These are phyloP conservation scores for Kryptopterus vitreolus DNA, from an alignment of 2,797 vertebrate genomes.

Conservation along the genomic window DNA sequence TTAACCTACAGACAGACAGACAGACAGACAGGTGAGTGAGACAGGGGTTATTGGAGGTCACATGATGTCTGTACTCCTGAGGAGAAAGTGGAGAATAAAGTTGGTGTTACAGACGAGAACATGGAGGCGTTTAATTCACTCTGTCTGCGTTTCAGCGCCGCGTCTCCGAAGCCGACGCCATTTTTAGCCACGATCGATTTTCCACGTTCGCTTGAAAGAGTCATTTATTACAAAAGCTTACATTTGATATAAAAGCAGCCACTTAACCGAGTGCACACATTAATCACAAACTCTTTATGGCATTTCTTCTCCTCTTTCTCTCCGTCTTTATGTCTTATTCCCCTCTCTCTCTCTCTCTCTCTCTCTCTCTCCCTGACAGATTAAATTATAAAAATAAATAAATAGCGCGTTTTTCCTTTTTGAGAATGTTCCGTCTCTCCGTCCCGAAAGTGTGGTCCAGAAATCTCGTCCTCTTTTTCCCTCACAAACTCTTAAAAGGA, in stretches of 20 bases:
- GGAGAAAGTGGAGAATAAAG: conserved; percentile 30
- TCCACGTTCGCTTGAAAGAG: conserved; percentile 68
- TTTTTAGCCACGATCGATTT: conserved; percentile 73
- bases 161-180: conserved; percentile 53
- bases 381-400: conserved; percentile 58
- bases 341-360: conserved; percentile 20
- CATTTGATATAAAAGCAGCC: conserved; percentile 62
- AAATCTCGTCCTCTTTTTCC: background rate
- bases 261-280: conserved; percentile 70
- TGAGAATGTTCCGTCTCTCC: background rate
- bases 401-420: conserved; percentile 43
- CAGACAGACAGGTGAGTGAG: too few species aligned
- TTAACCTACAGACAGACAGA: too few species aligned
- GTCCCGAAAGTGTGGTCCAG: background rate
- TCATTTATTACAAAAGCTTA: conserved; percentile 78
- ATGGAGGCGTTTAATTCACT: conserved; percentile 52
- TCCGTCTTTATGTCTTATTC: conserved; percentile 23
- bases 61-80: background rate
- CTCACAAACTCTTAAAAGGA: background rate
- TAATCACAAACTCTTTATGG: conserved; percentile 67
- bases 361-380: conserved; percentile 26
- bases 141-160: conserved; percentile 50
- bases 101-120: conserved; percentile 26
- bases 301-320: conserved; percentile 45
- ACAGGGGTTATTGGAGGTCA: conserved; percentile 13